A percentile compares a stretch with the other conserved stretches of the same genome.
These are phyloP conservation scores for Tolmerus cingulatus DNA, from an alignment of 2,888 invertebrate genomes.

Conservation along the genomic window DNA sequence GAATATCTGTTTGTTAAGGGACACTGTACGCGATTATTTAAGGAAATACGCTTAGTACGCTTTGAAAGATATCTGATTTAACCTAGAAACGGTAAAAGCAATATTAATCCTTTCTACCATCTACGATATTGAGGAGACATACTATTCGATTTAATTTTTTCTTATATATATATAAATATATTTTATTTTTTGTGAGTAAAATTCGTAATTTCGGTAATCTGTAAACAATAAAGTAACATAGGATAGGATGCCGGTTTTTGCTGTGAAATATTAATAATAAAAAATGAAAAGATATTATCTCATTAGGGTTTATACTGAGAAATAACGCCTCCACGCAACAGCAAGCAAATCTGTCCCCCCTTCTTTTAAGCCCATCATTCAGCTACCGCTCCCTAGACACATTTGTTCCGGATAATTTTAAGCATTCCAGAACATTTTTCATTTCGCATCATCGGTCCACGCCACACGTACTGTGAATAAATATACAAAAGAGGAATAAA, in stretches of 20 bases:
- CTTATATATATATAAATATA: not conserved
- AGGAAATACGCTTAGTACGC: not conserved
- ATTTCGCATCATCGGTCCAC: not conserved
- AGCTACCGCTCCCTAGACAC: not conserved
- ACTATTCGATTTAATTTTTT: not conserved
- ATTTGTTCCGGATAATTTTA: not conserved
- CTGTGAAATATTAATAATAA: conserved; percentile 31
- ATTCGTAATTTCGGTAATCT: conserved; percentile 33
- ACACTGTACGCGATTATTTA: conserved; percentile 4
- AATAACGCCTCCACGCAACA: conserved; percentile 25
- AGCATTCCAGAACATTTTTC: not conserved
- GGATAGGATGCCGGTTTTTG: conserved; percentile 34
- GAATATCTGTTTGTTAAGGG: not conserved
- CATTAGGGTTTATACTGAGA: conserved; percentile 34
- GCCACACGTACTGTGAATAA: not conserved
- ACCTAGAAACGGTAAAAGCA: conserved; percentile 3
- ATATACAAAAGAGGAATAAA: conserved; percentile 3
- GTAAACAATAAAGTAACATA: conserved; percentile 28
- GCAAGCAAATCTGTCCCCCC: not conserved
- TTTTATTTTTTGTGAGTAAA: not conserved
- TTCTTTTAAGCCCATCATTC: not conserved
- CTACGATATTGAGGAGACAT: not conserved
- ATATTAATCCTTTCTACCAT: conserved; percentile 9
- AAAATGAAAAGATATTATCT: conserved; percentile 12
- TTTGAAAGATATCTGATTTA: not conserved